Evolutionary conservation across 92 coral and sea anemone species (phyloP), one percentile per base, ranked within the genome.

Genomic region (Zoanthus sociatus): DNA sequence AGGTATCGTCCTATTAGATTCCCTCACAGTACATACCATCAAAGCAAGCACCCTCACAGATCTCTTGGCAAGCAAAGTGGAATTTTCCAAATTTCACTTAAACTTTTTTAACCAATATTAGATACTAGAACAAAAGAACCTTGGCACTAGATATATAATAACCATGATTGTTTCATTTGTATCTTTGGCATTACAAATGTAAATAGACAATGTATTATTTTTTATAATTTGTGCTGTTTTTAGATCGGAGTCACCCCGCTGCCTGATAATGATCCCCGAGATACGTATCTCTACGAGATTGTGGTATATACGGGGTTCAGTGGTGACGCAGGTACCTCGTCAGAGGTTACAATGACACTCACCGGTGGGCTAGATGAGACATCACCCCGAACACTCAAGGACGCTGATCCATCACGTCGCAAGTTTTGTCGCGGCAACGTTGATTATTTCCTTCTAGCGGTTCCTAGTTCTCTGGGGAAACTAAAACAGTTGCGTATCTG

Each of bases 241-340:
- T 31, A 96, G 99, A 89, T 96, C 56, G 99, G 99, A 18, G 92
- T 95, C 32, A 94, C 99, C 13, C 99, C 99, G 16, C 84, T 96
- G 46, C 95, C 95, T 46, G 99, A 96, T 73, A 96, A 96, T 84
- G 99, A 96, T 73, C 97, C 97, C 31, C 90, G 99, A 50, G 99
- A 96, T 87, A 93, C 92, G 9, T 96, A 96, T 76, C 93, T 96
- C 74, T 96, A 96, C 92, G 99, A 96, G 91, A 69, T 96, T 51
- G 98, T 96, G 42, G 90, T 96, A n/a, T 96, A 93, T 79, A 96
- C 99, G 83, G 99, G 99, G 61, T 95, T 90, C 86, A 78, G 88
- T 54, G 88, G 93, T 74, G 88, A 88, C 3, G 89, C 97, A 26
- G 98, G 99, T 4, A 96, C 99, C 5, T 78, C 99, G 6, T 95